These are phyloP conservation scores for Eubucco bourcierii DNA, from an alignment of 2,113 vertebrate species.

Conservation along the genomic window DNA sequence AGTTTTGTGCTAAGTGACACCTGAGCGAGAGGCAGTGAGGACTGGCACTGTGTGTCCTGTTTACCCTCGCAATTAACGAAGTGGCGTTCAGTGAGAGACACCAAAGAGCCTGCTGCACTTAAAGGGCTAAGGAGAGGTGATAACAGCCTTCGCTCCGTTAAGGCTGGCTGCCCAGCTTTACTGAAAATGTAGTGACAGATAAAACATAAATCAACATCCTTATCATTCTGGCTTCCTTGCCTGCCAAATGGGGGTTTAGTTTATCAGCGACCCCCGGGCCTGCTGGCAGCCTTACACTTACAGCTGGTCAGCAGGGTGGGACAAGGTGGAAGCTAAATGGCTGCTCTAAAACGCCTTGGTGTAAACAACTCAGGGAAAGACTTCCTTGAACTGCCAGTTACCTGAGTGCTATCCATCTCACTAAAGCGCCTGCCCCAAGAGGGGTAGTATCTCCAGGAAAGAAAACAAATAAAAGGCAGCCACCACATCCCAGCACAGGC, in stretches of 20 bases:
- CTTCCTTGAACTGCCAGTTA: slow-evolving; percentile 80
- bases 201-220: slow-evolving; percentile 83
- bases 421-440: slow-evolving; percentile 75
- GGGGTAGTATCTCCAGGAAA: slow-evolving; percentile 50
- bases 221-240: slow-evolving; percentile 79
- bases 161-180: slow-evolving; percentile 75
- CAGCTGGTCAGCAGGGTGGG: slow-evolving; percentile 47
- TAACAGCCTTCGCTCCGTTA: slow-evolving; percentile 74
- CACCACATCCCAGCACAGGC: background rate
- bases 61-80: slow-evolving; percentile 60
- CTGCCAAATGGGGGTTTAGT: slow-evolving; percentile 79
- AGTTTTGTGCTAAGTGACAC: background rate
- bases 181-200: slow-evolving; percentile 82
- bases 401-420: slow-evolving; percentile 77
- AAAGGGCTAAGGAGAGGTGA: slow-evolving; percentile 76
- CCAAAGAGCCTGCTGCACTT: slow-evolving; percentile 73
- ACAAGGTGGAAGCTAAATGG: slow-evolving; percentile 74
- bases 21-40: fast-evolving
- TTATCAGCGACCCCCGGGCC: slow-evolving; percentile 75
- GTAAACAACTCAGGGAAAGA: slow-evolving; percentile 74
- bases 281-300: slow-evolving; percentile 64
- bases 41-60: background rate
- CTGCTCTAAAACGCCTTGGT: slow-evolving; percentile 78
- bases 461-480: slow-evolving; percentile 76
- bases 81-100: slow-evolving; percentile 41